Conservation (phyloP, 1,140 invertebrate genomes). For the Nasonia giraulti region DNA sequence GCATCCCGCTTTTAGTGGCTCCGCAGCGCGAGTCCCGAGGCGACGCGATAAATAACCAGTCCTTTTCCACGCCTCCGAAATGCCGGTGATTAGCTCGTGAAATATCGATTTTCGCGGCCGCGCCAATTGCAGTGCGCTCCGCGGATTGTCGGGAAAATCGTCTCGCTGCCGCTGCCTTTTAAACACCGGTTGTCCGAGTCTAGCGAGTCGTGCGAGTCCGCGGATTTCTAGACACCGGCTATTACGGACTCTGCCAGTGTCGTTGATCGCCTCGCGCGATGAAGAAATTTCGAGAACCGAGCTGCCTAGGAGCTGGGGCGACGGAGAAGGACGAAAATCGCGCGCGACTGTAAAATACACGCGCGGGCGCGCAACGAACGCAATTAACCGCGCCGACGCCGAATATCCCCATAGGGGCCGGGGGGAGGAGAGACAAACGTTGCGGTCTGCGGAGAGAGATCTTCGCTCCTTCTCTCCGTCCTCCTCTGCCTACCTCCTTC, state of each 20-base stretch:
- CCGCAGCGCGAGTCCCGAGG: slow-evolving; percentile 62
- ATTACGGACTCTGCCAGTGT: not conserved
- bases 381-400: slow-evolving; percentile 70
- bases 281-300: not conserved
- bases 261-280: not conserved
- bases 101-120: slow-evolving; percentile 72
- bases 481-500: not conserved
- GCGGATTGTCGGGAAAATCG: slow-evolving; percentile 35
- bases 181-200: slow-evolving; percentile 44
- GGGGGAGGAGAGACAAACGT: slow-evolving; percentile 54
- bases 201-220: not conserved
- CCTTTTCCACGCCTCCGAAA: slow-evolving; percentile 75
- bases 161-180: slow-evolving; percentile 17
- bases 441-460: slow-evolving; percentile 51
- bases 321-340: slow-evolving; percentile 68
- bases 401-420: slow-evolving; percentile 68
- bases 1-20: not conserved
- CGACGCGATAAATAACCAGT: slow-evolving; percentile 74
- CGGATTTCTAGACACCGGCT: not conserved
- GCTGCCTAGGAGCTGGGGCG: not conserved
- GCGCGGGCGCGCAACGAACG: slow-evolving; percentile 67
- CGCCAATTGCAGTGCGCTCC: slow-evolving; percentile 20
- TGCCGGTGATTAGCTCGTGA: slow-evolving; percentile 74
- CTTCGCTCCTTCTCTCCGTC: slow-evolving; percentile 48
- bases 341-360: slow-evolving; percentile 68